Evolutionary conservation across 1,140 invertebrate species (phyloP).

Genomic region (Nomia melanderi): DNA sequence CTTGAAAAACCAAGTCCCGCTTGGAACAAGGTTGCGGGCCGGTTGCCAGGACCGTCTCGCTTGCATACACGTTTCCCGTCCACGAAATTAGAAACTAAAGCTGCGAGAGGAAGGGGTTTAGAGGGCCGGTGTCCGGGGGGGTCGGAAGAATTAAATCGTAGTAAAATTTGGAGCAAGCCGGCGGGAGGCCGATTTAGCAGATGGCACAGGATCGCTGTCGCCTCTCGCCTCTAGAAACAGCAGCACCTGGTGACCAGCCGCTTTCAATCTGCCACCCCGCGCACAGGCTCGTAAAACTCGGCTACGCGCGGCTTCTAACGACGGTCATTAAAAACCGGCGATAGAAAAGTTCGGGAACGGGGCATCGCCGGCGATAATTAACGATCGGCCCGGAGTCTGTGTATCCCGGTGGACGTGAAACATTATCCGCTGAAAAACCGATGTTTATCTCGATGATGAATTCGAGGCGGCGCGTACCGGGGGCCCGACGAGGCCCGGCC

Average conservation of each 20-base stretch:
- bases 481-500: not conserved
- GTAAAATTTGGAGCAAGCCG: conserved; percentile 26
- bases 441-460: conserved; percentile 67
- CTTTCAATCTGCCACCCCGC: conserved; percentile 58
- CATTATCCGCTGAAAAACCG: conserved; percentile 65
- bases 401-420: conserved; percentile 61
- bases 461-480: conserved; percentile 41
- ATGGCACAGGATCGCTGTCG: conserved; percentile 46
- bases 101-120: not conserved
- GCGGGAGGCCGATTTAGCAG: conserved; percentile 47
- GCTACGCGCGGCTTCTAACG: conserved; percentile 35
- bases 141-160: not conserved
- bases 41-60: no score
- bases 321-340: conserved; percentile 57
- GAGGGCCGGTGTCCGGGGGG: no score
- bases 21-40: no score
- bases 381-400: conserved; percentile 52
- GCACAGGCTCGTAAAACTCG: conserved; percentile 58
- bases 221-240: not conserved
- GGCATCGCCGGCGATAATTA: conserved; percentile 62
- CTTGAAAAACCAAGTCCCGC: no score
- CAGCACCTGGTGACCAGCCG: conserved; percentile 62
- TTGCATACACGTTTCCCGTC: no score
- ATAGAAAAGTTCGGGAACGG: conserved; percentile 62
- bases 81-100: not conserved